Conservation (phyloP, 2,113 vertebrate species). For the Scomber colias region DNA sequence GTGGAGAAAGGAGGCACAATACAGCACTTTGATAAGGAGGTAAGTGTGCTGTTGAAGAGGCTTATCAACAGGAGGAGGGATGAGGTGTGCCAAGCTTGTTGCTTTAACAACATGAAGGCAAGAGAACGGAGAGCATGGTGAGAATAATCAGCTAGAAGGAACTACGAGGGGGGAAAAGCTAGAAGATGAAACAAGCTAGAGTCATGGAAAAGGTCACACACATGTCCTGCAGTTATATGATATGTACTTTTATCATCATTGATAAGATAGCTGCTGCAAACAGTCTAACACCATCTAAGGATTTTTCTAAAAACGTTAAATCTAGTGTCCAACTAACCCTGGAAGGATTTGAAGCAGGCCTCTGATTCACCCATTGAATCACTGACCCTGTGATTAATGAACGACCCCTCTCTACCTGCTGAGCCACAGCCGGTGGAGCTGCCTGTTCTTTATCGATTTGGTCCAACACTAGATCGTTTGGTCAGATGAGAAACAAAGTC, state of each 20-base stretch:
- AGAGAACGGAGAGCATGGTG: neutral
- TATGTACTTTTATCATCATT: slow-evolving; percentile 23
- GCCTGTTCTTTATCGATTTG: no score
- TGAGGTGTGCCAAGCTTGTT: slow-evolving; percentile 7
- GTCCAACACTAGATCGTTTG: no score
- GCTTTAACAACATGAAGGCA: neutral
- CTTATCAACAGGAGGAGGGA: slow-evolving; percentile 16
- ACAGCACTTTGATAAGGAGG: neutral
- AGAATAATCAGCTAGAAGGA: neutral
- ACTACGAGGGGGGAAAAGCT: neutral
- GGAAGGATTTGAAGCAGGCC: neutral
- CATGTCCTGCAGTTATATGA: slow-evolving; percentile 11
- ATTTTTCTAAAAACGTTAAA: neutral
- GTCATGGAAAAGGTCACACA: neutral
- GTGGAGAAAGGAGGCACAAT: neutral
- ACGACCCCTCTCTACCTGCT: no score
- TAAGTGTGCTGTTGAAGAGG: neutral
- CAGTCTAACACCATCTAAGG: neutral
- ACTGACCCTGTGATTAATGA: no score
- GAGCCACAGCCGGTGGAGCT: no score
- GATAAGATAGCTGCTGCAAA: slow-evolving; percentile 6
- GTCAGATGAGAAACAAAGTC: no score
- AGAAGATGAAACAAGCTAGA: slow-evolving; percentile 8
- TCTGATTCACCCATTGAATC: no score
- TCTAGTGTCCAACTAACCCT: neutral